A percentile compares a stretch with the other conserved stretches of the same genome.
phyloP scores from a whole-genome alignment of 2,888 invertebrate species.

The Tetramorium bicarinatum region DNA sequence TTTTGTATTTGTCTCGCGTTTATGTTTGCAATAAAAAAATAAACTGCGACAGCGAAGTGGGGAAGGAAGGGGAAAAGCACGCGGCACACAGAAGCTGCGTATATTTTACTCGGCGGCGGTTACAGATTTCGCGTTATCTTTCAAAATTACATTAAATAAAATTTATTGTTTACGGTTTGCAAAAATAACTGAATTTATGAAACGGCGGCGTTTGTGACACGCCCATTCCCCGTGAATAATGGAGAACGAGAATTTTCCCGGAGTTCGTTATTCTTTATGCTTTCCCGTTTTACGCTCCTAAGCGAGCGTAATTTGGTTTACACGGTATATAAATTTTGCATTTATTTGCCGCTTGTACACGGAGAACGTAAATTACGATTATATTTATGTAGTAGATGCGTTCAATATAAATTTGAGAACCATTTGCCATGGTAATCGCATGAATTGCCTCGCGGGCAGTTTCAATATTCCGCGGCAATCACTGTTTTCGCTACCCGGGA shows the following conservation, averaged over 20 bases:
- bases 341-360: background rate
- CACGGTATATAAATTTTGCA: slow-evolving; percentile 34
- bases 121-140: slow-evolving; percentile 26
- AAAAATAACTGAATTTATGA: slow-evolving; percentile 33
- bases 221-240: slow-evolving; percentile 31
- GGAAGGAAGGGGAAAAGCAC: background rate
- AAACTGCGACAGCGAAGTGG: background rate
- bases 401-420: slow-evolving; percentile 36
- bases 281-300: slow-evolving; percentile 20
- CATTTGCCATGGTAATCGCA: slow-evolving; percentile 5
- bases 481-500: slow-evolving; percentile 15
- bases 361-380: slow-evolving; percentile 16
- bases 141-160: slow-evolving; percentile 39
- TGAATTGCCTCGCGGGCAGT: slow-evolving; percentile 20
- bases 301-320: slow-evolving; percentile 15
- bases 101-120: slow-evolving; percentile 2
- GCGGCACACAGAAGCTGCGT: background rate
- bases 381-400: slow-evolving; percentile 23
- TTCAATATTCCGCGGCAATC: slow-evolving; percentile 39
- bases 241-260: slow-evolving; percentile 25
- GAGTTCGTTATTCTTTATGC: slow-evolving; percentile 26
- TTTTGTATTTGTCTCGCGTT: slow-evolving; percentile 42
- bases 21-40: slow-evolving; percentile 41
- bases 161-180: slow-evolving; percentile 30
- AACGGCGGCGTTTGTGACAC: background rate